Evolutionary conservation across 2,113 vertebrate species (phyloP).

Genomic region (Onychostruthus taczanowskii): DNA sequence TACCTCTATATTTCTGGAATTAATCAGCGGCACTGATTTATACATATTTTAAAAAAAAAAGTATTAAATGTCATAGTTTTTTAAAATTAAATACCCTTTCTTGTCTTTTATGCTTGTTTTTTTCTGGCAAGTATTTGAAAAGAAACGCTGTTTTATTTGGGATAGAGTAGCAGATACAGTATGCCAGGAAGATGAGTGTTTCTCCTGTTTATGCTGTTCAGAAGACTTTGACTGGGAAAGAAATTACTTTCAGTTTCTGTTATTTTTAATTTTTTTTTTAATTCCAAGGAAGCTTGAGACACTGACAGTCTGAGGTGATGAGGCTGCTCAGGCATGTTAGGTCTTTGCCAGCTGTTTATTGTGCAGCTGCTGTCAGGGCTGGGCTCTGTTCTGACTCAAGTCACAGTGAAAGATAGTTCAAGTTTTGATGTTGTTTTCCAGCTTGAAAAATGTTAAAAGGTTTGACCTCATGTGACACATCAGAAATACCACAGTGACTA

Average conservation of each 20-base stretch:
- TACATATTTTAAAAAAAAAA: fast-evolving
- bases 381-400: background rate
- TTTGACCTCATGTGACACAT: background rate
- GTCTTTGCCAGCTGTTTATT: conserved; percentile 40
- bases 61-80: background rate
- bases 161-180: background rate
- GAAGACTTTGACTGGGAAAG: background rate
- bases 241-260: background rate
- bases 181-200: background rate
- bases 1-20: background rate
- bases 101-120: background rate
- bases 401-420: background rate
- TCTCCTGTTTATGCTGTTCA: background rate
- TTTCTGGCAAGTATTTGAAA: background rate
- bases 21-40: background rate
- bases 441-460: background rate
- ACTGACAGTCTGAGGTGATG: background rate
- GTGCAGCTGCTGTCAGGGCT: conserved; percentile 48
- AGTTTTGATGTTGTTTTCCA: conserved; percentile 1
- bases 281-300: background rate
- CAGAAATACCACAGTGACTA: background rate
- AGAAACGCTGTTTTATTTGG: background rate
- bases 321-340: background rate
- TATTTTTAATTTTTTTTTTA: too few species aligned
- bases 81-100: background rate